phyloP scores from a whole-genome alignment of 2,797 vertebrate genomes.

The Pelodytes ibericus region DNA sequence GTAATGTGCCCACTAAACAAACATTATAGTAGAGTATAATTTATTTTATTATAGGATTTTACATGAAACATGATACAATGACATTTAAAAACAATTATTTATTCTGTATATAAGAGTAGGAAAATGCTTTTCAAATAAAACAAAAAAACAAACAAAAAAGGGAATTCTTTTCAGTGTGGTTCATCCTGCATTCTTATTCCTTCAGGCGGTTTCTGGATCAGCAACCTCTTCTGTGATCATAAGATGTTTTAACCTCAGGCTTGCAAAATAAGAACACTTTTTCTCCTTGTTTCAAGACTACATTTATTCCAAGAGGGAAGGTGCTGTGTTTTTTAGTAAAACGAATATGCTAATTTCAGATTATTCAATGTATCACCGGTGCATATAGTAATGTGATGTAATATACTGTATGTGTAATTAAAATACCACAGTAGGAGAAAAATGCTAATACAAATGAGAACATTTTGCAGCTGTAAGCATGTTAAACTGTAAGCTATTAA shows the following conservation, averaged over 20 bases:
- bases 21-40: constrained; percentile 44
- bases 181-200: constrained; percentile 43
- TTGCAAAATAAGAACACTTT: constrained; percentile 47
- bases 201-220: constrained; percentile 42
- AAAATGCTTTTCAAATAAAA: constrained; percentile 44
- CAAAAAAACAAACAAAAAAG: constrained; percentile 33
- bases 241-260: constrained; percentile 46
- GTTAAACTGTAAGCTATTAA: too few relatives aligned
- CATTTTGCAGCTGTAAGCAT: too few relatives aligned
- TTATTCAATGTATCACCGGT: too few relatives aligned
- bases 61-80: constrained; percentile 29
- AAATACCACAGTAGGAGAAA: too few relatives aligned
- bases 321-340: constrained; percentile 21
- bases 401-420: too few relatives aligned
- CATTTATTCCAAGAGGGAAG: constrained; percentile 48
- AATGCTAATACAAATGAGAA: too few relatives aligned
- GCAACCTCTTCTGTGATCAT: constrained; percentile 46
- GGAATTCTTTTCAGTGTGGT: constrained; percentile 25
- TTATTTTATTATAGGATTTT: constrained; percentile 46
- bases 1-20: constrained; percentile 21
- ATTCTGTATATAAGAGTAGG: constrained; percentile 20
- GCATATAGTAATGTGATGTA: too few relatives aligned
- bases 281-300: constrained; percentile 43
- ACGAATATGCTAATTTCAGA: not conserved
- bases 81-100: constrained; percentile 9